Evolutionary conservation across 2,888 invertebrate genomes (phyloP), one percentile per base, ranked within the genome.

Genomic region (Lepidochrysops patricia): DNA sequence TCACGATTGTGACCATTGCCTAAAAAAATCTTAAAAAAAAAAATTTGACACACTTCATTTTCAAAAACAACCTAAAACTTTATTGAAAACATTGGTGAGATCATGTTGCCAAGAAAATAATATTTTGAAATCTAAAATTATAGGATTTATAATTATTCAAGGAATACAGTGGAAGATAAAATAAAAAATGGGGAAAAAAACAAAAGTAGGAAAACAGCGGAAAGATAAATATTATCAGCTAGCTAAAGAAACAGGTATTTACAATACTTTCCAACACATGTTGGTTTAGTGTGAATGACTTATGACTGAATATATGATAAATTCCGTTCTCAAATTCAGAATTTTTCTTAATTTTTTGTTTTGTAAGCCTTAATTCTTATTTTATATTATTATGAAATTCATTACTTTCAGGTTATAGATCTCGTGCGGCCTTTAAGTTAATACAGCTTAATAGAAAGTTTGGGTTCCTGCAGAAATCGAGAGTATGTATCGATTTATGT

Each of bases 401-500:
- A 27, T 19, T 61, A 19, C 12, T 78, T 80, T 69, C 75, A 97
- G 98, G 99, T 71, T 99, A 93, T 82, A 93, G 99, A 68, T 98
- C 99, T 67, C 93, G 99, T 90, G 98, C 99, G 72, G 98, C 99
- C n/a, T 99, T 99, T 87, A 99, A 99, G 79, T 92, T 99, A 69
- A 97, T 99, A 65, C 99, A 99, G 78, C 82, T 99, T 58, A 99
- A 99, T 85, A 92, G 98, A 65, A 98, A 98, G 80, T 99, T 97
- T 87, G 97, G 97, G 59, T 99, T 99, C 82, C 89, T 99, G 4
- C 97, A 99, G 91, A 95, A 94, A 75, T 96, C 98, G 0, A 92
- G 97, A 90, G 98, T 99, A 91, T 96, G 98, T 69, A 93, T 99
- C 73, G 99, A 99, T 91, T 89, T 99, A 64, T 99, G 99, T 87